Evolutionary conservation across 2,888 invertebrate species (phyloP).

Genomic region (Suillia variegata): DNA sequence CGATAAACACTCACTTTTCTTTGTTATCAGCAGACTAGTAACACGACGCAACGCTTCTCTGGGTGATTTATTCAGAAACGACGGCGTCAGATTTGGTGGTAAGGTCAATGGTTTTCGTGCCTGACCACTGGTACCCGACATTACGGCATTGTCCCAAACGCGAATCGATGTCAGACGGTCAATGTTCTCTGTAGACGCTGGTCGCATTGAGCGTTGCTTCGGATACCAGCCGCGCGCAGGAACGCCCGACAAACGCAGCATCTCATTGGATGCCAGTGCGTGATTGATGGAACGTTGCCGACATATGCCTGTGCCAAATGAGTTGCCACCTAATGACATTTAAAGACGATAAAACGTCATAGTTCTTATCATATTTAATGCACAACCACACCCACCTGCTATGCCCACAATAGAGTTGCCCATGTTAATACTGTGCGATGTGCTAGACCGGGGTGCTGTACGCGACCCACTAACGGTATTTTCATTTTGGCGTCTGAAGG

Average conservation of each 20-base stretch:
- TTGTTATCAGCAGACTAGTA: constrained; percentile 81
- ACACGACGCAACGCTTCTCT: constrained; percentile 85
- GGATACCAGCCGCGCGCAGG: constrained; percentile 88
- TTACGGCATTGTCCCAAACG: constrained; percentile 61
- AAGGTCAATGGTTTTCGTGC: constrained; percentile 81
- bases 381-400: constrained; percentile 39
- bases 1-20: constrained; percentile 68
- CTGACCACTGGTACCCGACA: constrained; percentile 63
- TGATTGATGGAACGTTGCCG: constrained; percentile 64
- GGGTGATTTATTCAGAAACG: constrained; percentile 88
- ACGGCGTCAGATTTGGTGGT: constrained; percentile 86
- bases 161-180: constrained; percentile 71
- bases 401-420: constrained; percentile 60
- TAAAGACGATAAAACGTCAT: neutral
- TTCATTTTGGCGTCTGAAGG: constrained; percentile 68
- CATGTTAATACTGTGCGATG: constrained; percentile 60
- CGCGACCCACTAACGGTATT: constrained; percentile 60
- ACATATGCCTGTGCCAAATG: constrained; percentile 58
- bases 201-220: constrained; percentile 72
- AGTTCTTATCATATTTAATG: too few species aligned
- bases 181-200: constrained; percentile 84
- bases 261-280: constrained; percentile 75
- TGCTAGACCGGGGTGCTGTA: constrained; percentile 67
- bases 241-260: constrained; percentile 77
- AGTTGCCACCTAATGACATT: constrained; percentile 39